Base-by-base conservation (phyloP, 2,113 vertebrate genomes). In the Dromas ardeola region DNA sequence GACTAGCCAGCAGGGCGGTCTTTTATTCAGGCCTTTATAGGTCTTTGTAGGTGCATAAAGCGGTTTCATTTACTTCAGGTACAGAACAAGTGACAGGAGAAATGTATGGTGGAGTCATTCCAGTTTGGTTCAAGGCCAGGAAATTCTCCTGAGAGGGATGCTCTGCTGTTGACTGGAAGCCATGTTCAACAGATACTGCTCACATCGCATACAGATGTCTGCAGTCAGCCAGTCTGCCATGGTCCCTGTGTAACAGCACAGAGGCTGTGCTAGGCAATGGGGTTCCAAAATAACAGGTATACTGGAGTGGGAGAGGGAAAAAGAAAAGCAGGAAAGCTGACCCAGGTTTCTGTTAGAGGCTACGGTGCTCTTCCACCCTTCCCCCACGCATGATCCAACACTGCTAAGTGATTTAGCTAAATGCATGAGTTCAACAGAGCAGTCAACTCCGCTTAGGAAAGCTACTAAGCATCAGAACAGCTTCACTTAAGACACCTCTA, bases 201-300 rank as follows among this genome's bases (percentile, higher is more conserved):
- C 96, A 76, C 98, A 98, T 20, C 0, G 40, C 2, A 4, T 74
- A 76, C 98, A 98, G 73, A 98, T 88, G 47, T 98, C 96, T 87
- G 91, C 71, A 55, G 94, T 95, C 61, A 77, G 92, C 98, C 98
- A 98, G 56, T 88, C 56, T 63, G 78, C 81, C 86, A 93, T 69
- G 19, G 80, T 70, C 36, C 70, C 59, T 26, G 67, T 67, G 86
- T 63, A 95, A 84, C 71, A 72, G 70, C 93, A 83, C 90, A 96
- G 84, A 19, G 96, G 77, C 52, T 63, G 84, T 15, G 78, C 76
- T 27, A 94, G 65, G 71, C 89, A 56, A 29, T 1, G 13, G 22
- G 98, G 96, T 66, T 98, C 97, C 96, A 98, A 92, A 86, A 95
- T 45, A 77, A 97, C 16, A 0, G 97, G 97, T n/a, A 94, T 63